Conservation (phyloP, 2,113 vertebrate species). For the Sorex araneus region DNA sequence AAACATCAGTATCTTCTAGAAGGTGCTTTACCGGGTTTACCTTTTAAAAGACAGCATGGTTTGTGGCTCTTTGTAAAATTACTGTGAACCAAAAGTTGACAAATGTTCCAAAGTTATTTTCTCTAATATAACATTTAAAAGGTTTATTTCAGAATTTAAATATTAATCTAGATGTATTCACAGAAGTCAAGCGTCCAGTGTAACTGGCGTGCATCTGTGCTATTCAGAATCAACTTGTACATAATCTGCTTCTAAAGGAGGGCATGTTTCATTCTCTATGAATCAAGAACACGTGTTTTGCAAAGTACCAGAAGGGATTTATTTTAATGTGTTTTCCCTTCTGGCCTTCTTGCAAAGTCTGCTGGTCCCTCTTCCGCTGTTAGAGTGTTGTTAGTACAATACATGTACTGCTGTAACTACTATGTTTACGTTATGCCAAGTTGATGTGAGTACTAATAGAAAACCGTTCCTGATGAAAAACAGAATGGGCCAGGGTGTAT, state of each 20-base stretch:
- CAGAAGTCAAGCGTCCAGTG: neutral
- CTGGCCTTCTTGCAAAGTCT: slow-evolving; percentile 29
- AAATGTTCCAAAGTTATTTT: slow-evolving; percentile 74
- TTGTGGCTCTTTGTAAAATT: slow-evolving; percentile 73
- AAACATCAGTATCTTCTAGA: slow-evolving; percentile 70
- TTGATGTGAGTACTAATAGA: neutral
- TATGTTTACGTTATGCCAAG: slow-evolving; percentile 68
- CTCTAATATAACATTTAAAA: slow-evolving; percentile 64
- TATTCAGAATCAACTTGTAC: slow-evolving; percentile 62
- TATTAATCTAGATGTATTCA: slow-evolving; percentile 27
- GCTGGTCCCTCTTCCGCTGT: slow-evolving; percentile 64
- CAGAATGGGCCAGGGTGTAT: slow-evolving; percentile 24
- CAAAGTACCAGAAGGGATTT: slow-evolving; percentile 40
- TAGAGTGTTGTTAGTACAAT: slow-evolving; percentile 66
- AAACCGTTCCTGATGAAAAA: slow-evolving; percentile 20
- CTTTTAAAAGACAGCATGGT: slow-evolving; percentile 79
- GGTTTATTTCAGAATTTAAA: slow-evolving; percentile 68
- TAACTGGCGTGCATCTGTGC: slow-evolving; percentile 28
- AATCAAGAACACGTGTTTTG: neutral
- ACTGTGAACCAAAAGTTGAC: slow-evolving; percentile 72
- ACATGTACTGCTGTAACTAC: slow-evolving; percentile 62
- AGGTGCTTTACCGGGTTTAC: slow-evolving; percentile 70
- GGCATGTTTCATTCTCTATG: slow-evolving; percentile 74
- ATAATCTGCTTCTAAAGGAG: slow-evolving; percentile 58
- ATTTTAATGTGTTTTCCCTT: slow-evolving; percentile 52